phyloP scores from a whole-genome alignment of 2,797 vertebrate genomes.

The Garrulus glandarius region DNA sequence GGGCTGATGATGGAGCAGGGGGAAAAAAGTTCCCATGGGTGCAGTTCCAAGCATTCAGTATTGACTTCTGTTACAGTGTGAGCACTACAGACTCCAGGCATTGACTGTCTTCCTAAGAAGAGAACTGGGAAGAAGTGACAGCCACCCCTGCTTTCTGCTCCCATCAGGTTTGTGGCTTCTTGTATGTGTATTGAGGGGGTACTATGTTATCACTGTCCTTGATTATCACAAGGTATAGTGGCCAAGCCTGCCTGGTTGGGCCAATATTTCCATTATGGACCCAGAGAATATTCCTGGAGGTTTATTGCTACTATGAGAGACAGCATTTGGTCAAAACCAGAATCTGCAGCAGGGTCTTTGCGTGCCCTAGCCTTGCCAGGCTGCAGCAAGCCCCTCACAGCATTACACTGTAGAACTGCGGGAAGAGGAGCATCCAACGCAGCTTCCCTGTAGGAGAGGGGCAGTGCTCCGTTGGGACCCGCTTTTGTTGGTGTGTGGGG shows the following conservation, averaged over 20 bases:
- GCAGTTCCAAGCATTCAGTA: neutral
- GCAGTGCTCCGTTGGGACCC: neutral
- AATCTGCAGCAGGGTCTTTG: accelerated
- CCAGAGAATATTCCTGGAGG: neutral
- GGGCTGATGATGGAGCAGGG: neutral
- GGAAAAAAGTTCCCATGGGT: accelerated
- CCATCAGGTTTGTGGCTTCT: neutral
- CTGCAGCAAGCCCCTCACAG: neutral
- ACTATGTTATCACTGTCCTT: neutral
- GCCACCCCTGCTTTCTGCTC: neutral
- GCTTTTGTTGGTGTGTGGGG: neutral
- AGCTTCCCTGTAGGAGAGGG: neutral
- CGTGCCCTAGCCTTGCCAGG: neutral
- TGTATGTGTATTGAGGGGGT: neutral
- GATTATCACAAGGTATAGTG: neutral
- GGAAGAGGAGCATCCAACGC: accelerated
- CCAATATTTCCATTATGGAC: neutral
- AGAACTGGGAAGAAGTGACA: neutral
- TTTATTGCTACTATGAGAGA: neutral
- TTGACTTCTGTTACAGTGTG: neutral
- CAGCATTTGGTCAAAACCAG: neutral
- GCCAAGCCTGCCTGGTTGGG: neutral
- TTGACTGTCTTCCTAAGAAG: neutral
- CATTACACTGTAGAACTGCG: accelerated
- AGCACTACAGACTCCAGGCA: accelerated